Evolutionary conservation across 2,888 invertebrate species (phyloP), one percentile per base, ranked within the genome.

Genomic region (Allygus modestus): DNA sequence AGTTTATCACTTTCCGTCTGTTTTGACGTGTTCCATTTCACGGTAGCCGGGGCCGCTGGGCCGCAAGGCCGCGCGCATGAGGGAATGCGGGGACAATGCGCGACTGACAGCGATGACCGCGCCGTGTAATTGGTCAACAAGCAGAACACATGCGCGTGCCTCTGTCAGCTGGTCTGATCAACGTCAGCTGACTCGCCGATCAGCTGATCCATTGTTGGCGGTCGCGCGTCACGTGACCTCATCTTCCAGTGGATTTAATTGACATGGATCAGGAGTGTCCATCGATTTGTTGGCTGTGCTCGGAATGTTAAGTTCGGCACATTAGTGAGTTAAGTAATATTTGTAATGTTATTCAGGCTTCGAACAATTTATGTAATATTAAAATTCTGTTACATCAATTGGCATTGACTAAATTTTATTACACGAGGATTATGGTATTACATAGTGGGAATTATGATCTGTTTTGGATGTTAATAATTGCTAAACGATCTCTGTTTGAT

Each of bases 81-180:
- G 46, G 46, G 75, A 77, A 77, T 77, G 51, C 28, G 23, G 43
- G 28, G 20, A 77, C 71, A 71, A 71, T 71, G 75, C 75, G 7
- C 5, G 26, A 0, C 37, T 73, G 73, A 73, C 73, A 73, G 73
- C 73, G 73, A 77, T 15, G 26, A 23, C 31, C 79, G 37, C 33
- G 20, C 51, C 33, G 79, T 79, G 51, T 79, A 79, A 79, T 79
- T 20, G 79, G 58, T 79, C 58, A 79, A 79, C 79, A 37, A 79
- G 79, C 79, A 79, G 79, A 79, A 79, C 79, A 58, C 79, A 58
- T 26, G 79, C 58, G 79, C 79, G 77, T 77, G 77, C 77, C 75
- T 2, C n/a, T 15, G 26, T 23, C 58, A 33, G 31, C 43, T 41
- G 41, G 43, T 20, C 33, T 2, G 15, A 31, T 69, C 69, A 4